These are phyloP conservation scores for Falco peregrinus DNA, from an alignment of 2,797 vertebrate genomes.

Conservation along the genomic window DNA sequence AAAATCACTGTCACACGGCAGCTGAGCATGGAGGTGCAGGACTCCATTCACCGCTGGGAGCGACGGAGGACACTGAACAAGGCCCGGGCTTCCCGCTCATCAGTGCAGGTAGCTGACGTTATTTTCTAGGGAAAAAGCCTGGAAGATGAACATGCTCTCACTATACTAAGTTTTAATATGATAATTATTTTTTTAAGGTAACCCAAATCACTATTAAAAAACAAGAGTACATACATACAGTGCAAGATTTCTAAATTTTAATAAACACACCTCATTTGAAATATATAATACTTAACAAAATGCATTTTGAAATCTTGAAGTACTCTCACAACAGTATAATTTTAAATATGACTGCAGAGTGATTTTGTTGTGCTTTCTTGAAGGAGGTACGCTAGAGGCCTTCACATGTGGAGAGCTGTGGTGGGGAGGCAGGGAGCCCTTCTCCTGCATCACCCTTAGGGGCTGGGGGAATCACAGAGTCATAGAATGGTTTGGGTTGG, in stretches of 20 bases:
- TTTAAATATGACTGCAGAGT: not conserved
- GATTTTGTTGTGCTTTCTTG: not conserved
- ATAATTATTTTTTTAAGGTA: not conserved
- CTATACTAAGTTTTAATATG: not conserved
- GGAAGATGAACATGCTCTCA: not conserved
- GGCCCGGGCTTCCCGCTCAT: slow-evolving; percentile 82
- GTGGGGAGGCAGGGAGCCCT: accelerated
- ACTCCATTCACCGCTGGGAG: slow-evolving; percentile 98
- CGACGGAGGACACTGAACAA: slow-evolving; percentile 92
- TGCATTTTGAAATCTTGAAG: not conserved
- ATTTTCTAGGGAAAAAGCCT: not conserved
- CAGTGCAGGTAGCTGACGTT: slow-evolving; percentile 82
- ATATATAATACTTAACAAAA: not conserved
- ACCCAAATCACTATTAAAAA: not conserved
- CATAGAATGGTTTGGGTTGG: too few species aligned
- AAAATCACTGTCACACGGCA: slow-evolving; percentile 89
- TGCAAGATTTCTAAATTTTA: not conserved
- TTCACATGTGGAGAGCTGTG: not conserved
- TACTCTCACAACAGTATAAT: not conserved
- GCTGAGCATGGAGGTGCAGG: slow-evolving; percentile 93
- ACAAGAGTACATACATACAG: accelerated
- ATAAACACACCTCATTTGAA: not conserved
- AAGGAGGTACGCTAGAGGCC: not conserved
- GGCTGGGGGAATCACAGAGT: not conserved
- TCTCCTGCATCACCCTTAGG: not conserved